Conservation (phyloP, 2,113 vertebrate genomes). For the Triplophysa rosa region DNA sequence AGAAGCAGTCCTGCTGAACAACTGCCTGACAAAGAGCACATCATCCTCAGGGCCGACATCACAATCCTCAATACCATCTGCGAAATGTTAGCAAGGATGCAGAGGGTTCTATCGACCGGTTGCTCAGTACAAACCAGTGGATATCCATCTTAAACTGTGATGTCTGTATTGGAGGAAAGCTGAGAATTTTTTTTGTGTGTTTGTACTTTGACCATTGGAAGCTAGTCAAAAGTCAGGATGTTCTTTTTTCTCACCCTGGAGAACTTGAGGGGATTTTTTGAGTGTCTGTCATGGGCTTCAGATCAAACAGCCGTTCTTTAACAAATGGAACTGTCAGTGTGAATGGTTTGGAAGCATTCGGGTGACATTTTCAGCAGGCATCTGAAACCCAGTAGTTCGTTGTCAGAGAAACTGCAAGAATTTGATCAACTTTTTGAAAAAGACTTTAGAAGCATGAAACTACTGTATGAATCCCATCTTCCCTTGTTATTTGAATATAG, state of each 20-base stretch:
- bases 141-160: slow-evolving; percentile 25
- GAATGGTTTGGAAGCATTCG: slow-evolving; percentile 24
- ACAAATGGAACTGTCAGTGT: slow-evolving; percentile 35
- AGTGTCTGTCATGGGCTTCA: slow-evolving; percentile 25
- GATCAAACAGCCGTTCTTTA: slow-evolving; percentile 39
- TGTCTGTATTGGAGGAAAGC: slow-evolving; percentile 11
- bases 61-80: neutral
- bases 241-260: slow-evolving; percentile 13
- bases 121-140: neutral
- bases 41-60: slow-evolving; percentile 13
- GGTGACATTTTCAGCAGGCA: slow-evolving; percentile 21
- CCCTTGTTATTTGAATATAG: neutral
- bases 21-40: slow-evolving; percentile 1
- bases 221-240: slow-evolving; percentile 36
- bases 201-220: slow-evolving; percentile 26
- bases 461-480: neutral
- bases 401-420: slow-evolving; percentile 9
- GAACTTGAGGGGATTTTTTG: slow-evolving; percentile 18
- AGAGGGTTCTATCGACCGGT: neutral
- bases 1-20: neutral
- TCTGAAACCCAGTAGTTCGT: neutral
- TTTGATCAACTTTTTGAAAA: neutral
- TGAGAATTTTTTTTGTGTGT: slow-evolving; percentile 6
- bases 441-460: slow-evolving; percentile 5
- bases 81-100: neutral